Conservation (phyloP, 1,140 invertebrate species). For the Wiebesia pumilae region DNA sequence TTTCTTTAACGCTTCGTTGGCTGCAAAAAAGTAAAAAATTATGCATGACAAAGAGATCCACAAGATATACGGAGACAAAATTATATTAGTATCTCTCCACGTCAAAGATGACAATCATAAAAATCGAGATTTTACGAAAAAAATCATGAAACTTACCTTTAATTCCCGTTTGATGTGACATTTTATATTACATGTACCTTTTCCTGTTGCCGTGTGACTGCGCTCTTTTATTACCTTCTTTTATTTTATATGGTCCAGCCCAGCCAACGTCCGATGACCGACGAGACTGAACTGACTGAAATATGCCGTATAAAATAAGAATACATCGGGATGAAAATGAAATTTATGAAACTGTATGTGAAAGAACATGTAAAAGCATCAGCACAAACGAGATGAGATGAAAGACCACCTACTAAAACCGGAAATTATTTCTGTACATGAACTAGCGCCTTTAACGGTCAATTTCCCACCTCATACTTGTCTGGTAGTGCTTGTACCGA, state of each 20-base stretch:
- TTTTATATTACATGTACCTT: constrained; percentile 63
- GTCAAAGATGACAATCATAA: not conserved
- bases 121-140: not conserved
- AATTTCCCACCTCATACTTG: not conserved
- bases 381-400: not conserved
- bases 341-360: not conserved
- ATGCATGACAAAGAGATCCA: not conserved
- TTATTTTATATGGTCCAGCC: constrained; percentile 25
- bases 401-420: not conserved
- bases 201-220: constrained; percentile 40
- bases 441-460: not conserved
- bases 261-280: constrained; percentile 3
- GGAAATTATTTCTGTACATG: not conserved
- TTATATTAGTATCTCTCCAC: not conserved
- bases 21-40: constrained; percentile 75
- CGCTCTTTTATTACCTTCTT: constrained; percentile 25
- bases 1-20: constrained; percentile 86
- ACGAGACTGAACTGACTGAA: constrained; percentile 18
- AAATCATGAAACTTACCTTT: constrained; percentile 74
- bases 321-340: not conserved
- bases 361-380: not conserved
- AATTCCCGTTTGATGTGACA: constrained; percentile 89
- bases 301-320: not conserved
- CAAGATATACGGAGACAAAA: not conserved
- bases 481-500: not conserved